A percentile compares a stretch with the other conserved stretches of the same genome.
Evolutionary conservation across 2,797 vertebrate genomes (phyloP).

Genomic region (Heteromormyrus szaboi): DNA sequence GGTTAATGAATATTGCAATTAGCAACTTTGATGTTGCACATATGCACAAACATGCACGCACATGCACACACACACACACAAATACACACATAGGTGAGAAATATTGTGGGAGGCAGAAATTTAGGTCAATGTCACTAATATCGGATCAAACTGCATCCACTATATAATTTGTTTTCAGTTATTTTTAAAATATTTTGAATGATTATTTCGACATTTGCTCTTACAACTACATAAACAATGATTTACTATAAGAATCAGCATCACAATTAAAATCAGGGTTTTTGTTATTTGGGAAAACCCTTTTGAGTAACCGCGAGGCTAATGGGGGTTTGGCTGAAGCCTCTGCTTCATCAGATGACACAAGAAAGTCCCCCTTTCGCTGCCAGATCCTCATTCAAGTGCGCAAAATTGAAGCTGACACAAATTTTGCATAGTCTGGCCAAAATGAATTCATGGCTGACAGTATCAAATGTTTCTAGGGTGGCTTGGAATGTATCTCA

Average conservation of each 20-base stretch:
- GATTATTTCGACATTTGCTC: neutral
- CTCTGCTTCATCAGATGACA: conserved; percentile 44
- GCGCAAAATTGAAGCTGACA: conserved; percentile 54
- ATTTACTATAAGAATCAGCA: neutral
- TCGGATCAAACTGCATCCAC: neutral
- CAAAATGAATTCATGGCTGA: conserved; percentile 51
- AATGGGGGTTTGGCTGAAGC: conserved; percentile 23
- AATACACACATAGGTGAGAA: neutral
- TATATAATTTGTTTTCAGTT: neutral
- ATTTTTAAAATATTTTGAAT: neutral
- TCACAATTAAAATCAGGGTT: neutral
- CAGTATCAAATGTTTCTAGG: conserved; percentile 57
- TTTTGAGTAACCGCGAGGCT: neutral
- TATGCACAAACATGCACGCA: neutral
- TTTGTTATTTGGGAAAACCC: neutral
- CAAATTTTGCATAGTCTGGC: conserved; percentile 44
- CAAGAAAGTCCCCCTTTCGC: conserved; percentile 29
- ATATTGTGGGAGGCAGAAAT: neutral
- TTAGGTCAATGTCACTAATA: conserved; percentile 8
- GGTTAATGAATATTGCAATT: conserved; percentile 4
- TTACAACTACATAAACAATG: neutral
- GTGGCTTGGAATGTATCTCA: conserved; percentile 43
- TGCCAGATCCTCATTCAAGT: conserved; percentile 38
- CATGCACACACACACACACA: neutral
- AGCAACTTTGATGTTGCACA: neutral